Base-by-base conservation (phyloP, 2,888 invertebrate genomes). In the Gari tellinella region DNA sequence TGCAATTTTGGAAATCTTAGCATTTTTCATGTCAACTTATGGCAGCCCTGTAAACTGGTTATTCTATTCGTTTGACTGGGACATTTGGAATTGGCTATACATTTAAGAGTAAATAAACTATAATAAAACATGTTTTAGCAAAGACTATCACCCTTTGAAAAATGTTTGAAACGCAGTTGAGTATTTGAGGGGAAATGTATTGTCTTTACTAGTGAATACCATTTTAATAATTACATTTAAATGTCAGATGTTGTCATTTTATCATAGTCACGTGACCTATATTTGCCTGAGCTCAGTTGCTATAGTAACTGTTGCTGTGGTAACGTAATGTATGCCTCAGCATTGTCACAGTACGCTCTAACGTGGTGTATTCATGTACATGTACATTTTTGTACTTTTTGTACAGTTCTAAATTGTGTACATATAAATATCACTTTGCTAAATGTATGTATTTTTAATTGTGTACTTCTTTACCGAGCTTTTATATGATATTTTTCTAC, bases 401-500 rank as follows among this genome's bases (percentile, higher is more conserved):
- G 72, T 72, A 67, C 67, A 72, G 62, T 72, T 58, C 55, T 72
- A 63, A 56, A 72, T 66, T 72, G 65, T 66, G 72, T 72, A 72
- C 40, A 56, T 67, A 66, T 66, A 66, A 61, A 62, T 41, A 58
- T 56, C 61, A 61, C 25, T 65, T 61, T 66, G 66, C 62, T 66
- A 67, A 37, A 40, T 26, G 49, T 65, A 65, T 49, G 19, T 43
- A 56, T 23, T 25, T 48, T 57, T 65, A 31, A 31, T 31, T 57
- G 40, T 43, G 52, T 65, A 43, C 57, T 49, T 55, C 46, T 57
- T 57, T 55, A 41, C 17, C 56, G 8, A 43, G 45, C 40, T 49
- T 65, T 57, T 65, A 64, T 55, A 53, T 37, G 37, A 53, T 53
- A 53, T 53, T 53, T 64, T 64, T 64, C 64, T 64, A 64, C 51